These are phyloP conservation scores for Xestia sexstrigata DNA, from an alignment of 2,888 invertebrate genomes.

Conservation along the genomic window DNA sequence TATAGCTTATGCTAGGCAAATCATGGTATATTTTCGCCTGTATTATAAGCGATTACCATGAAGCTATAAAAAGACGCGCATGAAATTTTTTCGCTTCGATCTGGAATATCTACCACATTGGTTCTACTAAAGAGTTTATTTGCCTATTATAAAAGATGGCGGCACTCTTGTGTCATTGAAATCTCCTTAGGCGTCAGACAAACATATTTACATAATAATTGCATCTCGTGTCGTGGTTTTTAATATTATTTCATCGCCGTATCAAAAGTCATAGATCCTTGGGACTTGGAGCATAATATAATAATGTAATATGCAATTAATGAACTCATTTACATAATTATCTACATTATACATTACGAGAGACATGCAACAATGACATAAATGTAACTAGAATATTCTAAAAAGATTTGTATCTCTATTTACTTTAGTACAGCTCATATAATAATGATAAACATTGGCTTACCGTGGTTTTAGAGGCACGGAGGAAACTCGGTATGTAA, in stretches of 20 bases:
- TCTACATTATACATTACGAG: background rate
- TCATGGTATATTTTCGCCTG: background rate
- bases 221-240: constrained; percentile 18
- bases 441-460: background rate
- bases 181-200: constrained; percentile 23
- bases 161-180: constrained; percentile 10
- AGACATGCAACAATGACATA: background rate
- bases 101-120: background rate
- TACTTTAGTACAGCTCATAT: too few species aligned
- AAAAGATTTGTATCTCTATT: too few species aligned
- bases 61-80: background rate
- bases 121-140: background rate
- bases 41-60: background rate
- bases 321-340: constrained; percentile 8
- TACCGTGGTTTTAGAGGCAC: too few species aligned
- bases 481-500: too few species aligned
- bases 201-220: constrained; percentile 54
- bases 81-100: background rate
- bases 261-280: background rate
- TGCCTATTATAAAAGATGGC: background rate
- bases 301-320: background rate
- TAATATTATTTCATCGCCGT: constrained; percentile 30
- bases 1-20: background rate
- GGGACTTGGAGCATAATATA: background rate
- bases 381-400: too few species aligned